Conservation (phyloP, 2,113 vertebrate species). For the Pseudorasbora parva region DNA sequence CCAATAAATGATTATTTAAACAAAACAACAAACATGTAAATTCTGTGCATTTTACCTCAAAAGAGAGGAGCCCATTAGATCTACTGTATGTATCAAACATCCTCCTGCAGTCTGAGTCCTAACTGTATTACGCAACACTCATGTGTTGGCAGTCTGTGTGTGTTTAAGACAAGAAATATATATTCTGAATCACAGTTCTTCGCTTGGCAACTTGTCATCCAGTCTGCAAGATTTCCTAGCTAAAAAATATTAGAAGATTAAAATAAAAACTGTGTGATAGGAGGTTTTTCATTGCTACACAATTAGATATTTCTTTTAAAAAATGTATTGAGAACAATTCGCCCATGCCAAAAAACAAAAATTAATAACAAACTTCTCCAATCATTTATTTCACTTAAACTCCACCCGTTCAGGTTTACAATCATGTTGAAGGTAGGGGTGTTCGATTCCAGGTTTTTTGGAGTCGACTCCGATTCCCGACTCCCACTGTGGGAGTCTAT, state of each 20-base stretch:
- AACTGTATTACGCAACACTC: neutral
- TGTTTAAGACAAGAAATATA: neutral
- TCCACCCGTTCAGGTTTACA: neutral
- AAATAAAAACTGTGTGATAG: too few species aligned
- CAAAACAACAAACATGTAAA: neutral
- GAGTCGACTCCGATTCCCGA: too few species aligned
- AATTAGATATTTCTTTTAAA: neutral
- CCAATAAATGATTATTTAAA: neutral
- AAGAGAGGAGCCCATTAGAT: neutral
- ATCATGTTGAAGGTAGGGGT: too few species aligned
- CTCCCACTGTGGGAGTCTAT: too few species aligned
- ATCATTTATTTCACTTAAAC: neutral
- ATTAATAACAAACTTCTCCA: neutral
- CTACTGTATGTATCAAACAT: neutral
- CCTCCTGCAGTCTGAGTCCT: neutral
- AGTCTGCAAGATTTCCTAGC: neutral
- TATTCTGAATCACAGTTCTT: neutral
- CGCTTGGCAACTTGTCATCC: neutral
- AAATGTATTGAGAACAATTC: too few species aligned
- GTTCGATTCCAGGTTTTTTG: too few species aligned
- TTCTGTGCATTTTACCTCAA: neutral
- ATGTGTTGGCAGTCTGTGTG: neutral
- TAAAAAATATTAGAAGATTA: too few species aligned
- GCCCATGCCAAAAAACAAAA: too few species aligned
- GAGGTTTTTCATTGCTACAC: neutral